Evolutionary conservation across 2,797 vertebrate species (phyloP).

Genomic region (Falco biarmicus): DNA sequence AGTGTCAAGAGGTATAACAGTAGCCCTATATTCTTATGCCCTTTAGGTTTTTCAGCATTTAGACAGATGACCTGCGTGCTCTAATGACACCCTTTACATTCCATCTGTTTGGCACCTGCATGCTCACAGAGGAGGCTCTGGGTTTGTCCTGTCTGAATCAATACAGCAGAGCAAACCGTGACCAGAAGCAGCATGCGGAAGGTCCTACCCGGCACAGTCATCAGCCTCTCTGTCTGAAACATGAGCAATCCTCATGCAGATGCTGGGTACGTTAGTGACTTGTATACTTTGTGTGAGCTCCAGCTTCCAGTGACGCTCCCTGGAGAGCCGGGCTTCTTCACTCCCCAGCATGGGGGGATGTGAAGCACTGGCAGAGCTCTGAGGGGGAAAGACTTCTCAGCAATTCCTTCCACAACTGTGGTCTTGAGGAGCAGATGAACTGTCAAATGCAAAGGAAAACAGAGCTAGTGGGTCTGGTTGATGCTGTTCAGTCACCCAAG

Average conservation of each 20-base stretch:
- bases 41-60: background rate
- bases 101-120: background rate
- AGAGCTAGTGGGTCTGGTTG: background rate
- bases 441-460: background rate
- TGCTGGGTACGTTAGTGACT: background rate
- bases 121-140: background rate
- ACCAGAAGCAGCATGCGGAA: background rate
- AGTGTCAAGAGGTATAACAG: background rate
- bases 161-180: background rate
- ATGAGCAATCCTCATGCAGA: background rate
- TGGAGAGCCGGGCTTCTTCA: accelerated
- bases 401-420: background rate
- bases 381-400: background rate
- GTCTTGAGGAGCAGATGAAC: background rate
- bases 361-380: background rate
- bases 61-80: background rate
- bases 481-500: background rate
- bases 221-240: background rate
- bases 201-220: background rate
- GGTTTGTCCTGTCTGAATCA: background rate
- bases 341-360: accelerated
- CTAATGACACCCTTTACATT: background rate
- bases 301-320: accelerated
- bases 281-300: background rate
- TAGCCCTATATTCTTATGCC: background rate